Evolutionary conservation across 1,140 invertebrate species (phyloP).

Genomic region (Ceratina australensis): DNA sequence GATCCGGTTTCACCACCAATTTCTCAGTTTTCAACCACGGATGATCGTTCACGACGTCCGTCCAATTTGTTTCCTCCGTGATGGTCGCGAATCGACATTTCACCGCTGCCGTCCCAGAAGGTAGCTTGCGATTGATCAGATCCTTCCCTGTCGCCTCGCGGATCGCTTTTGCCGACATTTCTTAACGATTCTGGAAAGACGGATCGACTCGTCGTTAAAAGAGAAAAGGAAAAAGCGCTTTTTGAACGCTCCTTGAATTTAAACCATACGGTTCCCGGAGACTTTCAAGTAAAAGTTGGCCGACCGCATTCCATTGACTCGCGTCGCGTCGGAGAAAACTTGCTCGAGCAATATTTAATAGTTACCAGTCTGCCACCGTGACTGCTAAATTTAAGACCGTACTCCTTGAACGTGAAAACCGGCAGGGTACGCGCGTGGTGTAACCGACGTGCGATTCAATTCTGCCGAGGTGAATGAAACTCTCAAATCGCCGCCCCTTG

Average conservation of each 20-base stretch:
- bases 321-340: neutral
- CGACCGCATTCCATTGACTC: conserved; percentile 15
- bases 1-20: conserved; percentile 98
- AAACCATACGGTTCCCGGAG: neutral
- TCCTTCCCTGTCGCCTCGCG: conserved; percentile 97
- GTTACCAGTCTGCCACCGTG: too few relatives aligned
- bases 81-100: conserved; percentile 92
- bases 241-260: conserved; percentile 4
- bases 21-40: conserved; percentile 92
- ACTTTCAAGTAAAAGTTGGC: conserved; percentile 11
- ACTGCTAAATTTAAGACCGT: too few relatives aligned
- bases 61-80: conserved; percentile 89
- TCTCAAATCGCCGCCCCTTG: too few relatives aligned
- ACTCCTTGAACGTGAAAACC: too few relatives aligned
- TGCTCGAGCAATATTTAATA: neutral
- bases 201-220: neutral
- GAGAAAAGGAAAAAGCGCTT: neutral
- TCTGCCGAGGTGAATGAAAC: neutral
- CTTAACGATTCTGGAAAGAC: conserved; percentile 32
- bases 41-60: conserved; percentile 86
- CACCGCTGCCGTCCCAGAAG: conserved; percentile 83
- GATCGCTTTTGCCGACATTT: conserved; percentile 99
- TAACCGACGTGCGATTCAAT: neutral
- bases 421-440: too few relatives aligned
- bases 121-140: conserved; percentile 92